Base-by-base conservation (phyloP, 2,888 invertebrate species). In the Xiphydria camelus region DNA sequence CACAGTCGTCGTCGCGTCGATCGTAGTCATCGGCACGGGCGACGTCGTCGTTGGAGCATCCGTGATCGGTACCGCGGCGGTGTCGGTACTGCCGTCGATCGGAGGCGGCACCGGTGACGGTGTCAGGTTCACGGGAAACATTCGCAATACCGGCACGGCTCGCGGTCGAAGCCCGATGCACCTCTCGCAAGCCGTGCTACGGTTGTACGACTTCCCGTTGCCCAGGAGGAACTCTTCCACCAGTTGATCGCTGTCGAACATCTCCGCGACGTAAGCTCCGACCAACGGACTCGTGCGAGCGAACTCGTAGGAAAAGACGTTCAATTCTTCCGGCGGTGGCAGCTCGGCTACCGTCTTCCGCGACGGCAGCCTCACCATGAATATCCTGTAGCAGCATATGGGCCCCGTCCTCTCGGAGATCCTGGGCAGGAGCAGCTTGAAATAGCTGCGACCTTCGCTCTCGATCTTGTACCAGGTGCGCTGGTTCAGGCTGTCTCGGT, bases 391-490 rank as follows among this genome's bases (percentile, higher is more conserved):
- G 63, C 92, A 94, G 73, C 92, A 93, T 58, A 94, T 91, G 0
- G 87, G 87, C 1, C 94, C 94, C 62, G 92, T 92, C 41, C 92
- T 78, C 69, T 94, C 91, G 0, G 90, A 86, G 22, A 93, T 81
- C 53, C 88, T 80, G 0, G 90, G 90, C 57, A 92, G 73, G 54
- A 83, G 82, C 57, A 93, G 77, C 64, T 88, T 88, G 57, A 91
- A 87, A 61, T 90, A 80, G 76, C 86, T 87, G 59, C 82, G 83
- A 15, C 85, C 86, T 38, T 83, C 79, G 25, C 81, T 82, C 49
- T 82, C 81, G 25, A 85, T 78, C 64, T 84, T 84, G 17, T 80
- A 77, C 84, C 86, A 87, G 25, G 79, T 76, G 19, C 81, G 81
- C 25, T 81, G 75, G 4, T 83, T 82, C 44, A 87, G 75, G 53